These are phyloP conservation scores for Lingula anatina DNA, from an alignment of 2,888 invertebrate genomes.

Conservation along the genomic window DNA sequence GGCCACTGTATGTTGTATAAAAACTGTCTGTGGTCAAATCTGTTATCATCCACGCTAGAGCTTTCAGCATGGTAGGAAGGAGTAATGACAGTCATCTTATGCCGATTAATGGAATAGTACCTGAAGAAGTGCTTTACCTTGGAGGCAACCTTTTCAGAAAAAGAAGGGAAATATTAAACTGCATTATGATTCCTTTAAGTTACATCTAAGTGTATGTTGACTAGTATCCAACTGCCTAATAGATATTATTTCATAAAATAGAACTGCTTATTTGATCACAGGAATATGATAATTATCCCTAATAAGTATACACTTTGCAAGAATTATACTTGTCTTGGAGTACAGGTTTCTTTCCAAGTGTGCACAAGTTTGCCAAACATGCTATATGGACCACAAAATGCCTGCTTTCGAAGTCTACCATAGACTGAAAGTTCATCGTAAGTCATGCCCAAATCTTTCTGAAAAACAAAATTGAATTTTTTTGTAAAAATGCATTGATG, in stretches of 20 bases:
- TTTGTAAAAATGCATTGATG: no score
- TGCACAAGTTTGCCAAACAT: constrained; percentile 91
- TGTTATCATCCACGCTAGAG: constrained; percentile 95
- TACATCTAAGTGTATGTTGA: no score
- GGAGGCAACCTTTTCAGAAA: constrained; percentile 75
- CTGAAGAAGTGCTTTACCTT: constrained; percentile 92
- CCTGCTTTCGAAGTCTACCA: constrained; percentile 75
- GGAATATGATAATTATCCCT: no score
- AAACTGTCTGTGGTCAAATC: constrained; percentile 91
- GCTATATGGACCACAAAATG: constrained; percentile 77
- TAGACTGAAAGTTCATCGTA: constrained; percentile 82
- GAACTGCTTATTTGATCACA: no score
- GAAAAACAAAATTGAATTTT: no score
- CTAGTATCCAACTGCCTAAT: no score
- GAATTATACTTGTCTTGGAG: constrained; percentile 70
- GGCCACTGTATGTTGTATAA: constrained; percentile 91
- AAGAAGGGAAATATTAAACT: no score
- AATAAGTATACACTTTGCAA: no score
- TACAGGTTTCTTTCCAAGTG: constrained; percentile 71
- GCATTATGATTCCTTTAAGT: no score
- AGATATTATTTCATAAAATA: no score
- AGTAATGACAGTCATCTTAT: constrained; percentile 97
- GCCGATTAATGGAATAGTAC: constrained; percentile 93
- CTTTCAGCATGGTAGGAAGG: constrained; percentile 92
- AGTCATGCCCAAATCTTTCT: constrained; percentile 65